Conservation (phyloP, 1,140 invertebrate genomes). For the Drosophila rufa region DNA sequence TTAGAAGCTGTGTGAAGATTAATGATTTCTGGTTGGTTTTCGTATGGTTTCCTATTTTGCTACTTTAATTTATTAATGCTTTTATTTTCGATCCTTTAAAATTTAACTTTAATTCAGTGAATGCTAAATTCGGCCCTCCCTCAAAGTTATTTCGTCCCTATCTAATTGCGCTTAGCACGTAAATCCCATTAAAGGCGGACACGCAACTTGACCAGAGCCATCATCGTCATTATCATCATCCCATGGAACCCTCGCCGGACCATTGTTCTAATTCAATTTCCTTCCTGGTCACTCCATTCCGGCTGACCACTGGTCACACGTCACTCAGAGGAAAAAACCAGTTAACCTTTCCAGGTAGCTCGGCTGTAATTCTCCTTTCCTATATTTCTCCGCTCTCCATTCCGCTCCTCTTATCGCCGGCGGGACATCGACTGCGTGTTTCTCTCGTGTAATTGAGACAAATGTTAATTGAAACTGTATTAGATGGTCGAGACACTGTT, state of each 20-base stretch:
- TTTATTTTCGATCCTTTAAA: neutral
- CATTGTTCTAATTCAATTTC: conserved; percentile 80
- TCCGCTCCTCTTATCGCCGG: conserved; percentile 46
- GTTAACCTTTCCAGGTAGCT: conserved; percentile 58
- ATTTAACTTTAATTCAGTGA: no score
- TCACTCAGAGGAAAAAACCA: conserved; percentile 66
- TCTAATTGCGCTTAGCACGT: conserved; percentile 66
- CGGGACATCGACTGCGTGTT: conserved; percentile 42
- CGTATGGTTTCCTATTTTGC: no score
- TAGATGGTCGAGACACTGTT: neutral
- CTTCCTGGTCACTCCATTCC: conserved; percentile 29
- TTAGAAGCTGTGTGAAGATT: neutral
- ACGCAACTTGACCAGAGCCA: conserved; percentile 65
- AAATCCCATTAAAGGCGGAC: conserved; percentile 72
- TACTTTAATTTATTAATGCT: neutral
- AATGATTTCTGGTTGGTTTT: neutral
- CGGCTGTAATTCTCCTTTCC: conserved; percentile 26
- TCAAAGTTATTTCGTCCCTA: no score
- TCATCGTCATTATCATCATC: conserved; percentile 39
- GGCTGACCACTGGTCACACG: conserved; percentile 76
- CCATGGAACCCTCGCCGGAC: conserved; percentile 44
- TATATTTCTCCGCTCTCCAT: conserved; percentile 10
- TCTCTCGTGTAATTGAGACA: conserved; percentile 60
- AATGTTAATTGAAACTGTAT: conserved; percentile 69
- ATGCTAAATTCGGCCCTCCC: neutral